A percentile compares a stretch with the other conserved stretches of the same genome.
These are phyloP conservation scores for Mellilla xanthometata DNA, from an alignment of 2,888 invertebrate genomes.

Conservation along the genomic window DNA sequence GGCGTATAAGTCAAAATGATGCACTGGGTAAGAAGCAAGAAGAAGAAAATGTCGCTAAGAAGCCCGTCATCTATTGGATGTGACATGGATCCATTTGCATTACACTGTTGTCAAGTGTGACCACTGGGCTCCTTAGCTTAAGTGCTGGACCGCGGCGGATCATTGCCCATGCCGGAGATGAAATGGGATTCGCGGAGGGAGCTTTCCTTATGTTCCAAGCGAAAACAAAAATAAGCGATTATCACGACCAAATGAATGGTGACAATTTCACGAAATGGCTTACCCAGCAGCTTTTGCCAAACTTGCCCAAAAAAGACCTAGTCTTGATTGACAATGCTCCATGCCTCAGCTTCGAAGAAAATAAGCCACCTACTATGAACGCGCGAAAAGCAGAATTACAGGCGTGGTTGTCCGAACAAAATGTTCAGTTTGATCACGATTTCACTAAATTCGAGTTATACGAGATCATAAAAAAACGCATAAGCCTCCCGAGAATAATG, in stretches of 20 bases:
- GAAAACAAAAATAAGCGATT: background rate
- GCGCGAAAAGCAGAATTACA: too few species aligned
- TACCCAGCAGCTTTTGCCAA: background rate
- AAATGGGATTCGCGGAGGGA: background rate
- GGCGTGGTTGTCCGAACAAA: too few species aligned
- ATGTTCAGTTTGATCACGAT: too few species aligned
- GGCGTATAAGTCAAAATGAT: background rate
- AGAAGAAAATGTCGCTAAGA: background rate
- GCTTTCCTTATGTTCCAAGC: constrained; percentile 1
- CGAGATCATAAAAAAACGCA: too few species aligned
- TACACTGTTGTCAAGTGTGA: background rate
- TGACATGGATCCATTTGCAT: background rate
- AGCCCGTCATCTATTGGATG: background rate
- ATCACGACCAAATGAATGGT: constrained; percentile 3
- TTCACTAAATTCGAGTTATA: too few species aligned
- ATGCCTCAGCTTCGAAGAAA: background rate
- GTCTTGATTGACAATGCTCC: constrained; percentile 1
- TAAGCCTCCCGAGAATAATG: too few species aligned
- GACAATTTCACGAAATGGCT: constrained; percentile 1
- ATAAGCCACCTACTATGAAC: background rate
- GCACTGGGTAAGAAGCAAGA: too few species aligned
- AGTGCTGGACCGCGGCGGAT: background rate
- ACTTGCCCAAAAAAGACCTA: background rate
- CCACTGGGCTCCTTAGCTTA: too few species aligned
- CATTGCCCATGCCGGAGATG: constrained; percentile 1